A percentile compares a stretch with the other conserved stretches of the same genome.
These are phyloP conservation scores for Hirtodrosophila confusa DNA, from an alignment of 2,888 invertebrate species.

Conservation along the genomic window DNA sequence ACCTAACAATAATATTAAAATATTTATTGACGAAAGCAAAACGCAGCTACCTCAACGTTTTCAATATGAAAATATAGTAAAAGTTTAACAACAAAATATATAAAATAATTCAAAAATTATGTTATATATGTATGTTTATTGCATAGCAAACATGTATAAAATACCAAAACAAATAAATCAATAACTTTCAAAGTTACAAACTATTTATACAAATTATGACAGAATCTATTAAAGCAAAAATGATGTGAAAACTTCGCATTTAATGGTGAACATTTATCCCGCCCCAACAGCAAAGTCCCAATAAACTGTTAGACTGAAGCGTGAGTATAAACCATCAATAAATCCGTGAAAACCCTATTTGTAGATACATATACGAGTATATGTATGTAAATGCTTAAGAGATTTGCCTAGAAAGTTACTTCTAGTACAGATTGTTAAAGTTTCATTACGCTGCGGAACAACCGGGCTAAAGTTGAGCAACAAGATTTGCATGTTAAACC, in stretches of 20 bases:
- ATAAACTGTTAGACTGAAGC: slow-evolving; percentile 61
- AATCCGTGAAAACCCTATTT: slow-evolving; percentile 7
- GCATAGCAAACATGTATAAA: slow-evolving; percentile 71
- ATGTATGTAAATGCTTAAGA: slow-evolving; percentile 13
- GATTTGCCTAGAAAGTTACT: slow-evolving; percentile 16
- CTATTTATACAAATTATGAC: slow-evolving; percentile 51
- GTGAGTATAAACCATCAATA: slow-evolving; percentile 42
- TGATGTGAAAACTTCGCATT: slow-evolving; percentile 1
- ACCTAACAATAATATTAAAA: slow-evolving; percentile 38
- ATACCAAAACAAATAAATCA: slow-evolving; percentile 52
- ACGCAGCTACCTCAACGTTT: slow-evolving; percentile 71
- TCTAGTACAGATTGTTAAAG: slow-evolving; percentile 36
- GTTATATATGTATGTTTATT: slow-evolving; percentile 74
- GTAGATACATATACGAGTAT: background rate
- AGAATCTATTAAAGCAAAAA: slow-evolving; percentile 8
- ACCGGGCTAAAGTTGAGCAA: slow-evolving; percentile 20
- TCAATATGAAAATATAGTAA: slow-evolving; percentile 48
- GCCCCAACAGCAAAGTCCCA: slow-evolving; percentile 19
- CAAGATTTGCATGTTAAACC: slow-evolving; percentile 21
- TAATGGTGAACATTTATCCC: slow-evolving; percentile 9
- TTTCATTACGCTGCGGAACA: slow-evolving; percentile 19
- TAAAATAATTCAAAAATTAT: slow-evolving; percentile 34
- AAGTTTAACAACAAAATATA: slow-evolving; percentile 43
- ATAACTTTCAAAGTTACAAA: slow-evolving; percentile 71
- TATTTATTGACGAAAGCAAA: slow-evolving; percentile 37